phyloP scores from a whole-genome alignment of 2,888 invertebrate genomes.

The Cosmopolites sordidus region DNA sequence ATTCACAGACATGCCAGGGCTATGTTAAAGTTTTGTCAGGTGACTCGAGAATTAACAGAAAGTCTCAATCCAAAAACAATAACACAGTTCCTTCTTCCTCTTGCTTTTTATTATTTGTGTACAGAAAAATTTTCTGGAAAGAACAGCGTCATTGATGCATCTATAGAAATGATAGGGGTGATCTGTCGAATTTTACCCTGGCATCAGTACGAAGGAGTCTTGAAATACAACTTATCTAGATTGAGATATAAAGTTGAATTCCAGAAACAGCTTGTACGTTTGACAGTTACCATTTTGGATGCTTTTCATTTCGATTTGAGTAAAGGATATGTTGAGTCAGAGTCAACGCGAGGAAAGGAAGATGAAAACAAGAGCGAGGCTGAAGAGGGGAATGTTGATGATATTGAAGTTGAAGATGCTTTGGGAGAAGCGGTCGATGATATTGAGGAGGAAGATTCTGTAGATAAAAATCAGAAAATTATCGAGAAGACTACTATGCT shows the following conservation, averaged over 20 bases:
- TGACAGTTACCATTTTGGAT: conserved; percentile 76
- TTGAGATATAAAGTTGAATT: conserved; percentile 67
- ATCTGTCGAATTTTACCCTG: conserved; percentile 79
- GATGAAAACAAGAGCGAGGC: conserved; percentile 11
- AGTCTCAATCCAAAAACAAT: conserved; percentile 66
- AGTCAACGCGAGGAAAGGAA: conserved; percentile 30
- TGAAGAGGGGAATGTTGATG: conserved; percentile 26
- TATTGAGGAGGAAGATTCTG: conserved; percentile 44
- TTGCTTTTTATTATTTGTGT: conserved; percentile 75
- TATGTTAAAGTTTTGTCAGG: conserved; percentile 67
- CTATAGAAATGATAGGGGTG: conserved; percentile 74
- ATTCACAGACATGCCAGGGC: conserved; percentile 82
- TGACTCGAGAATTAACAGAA: conserved; percentile 55
- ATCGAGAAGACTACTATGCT: conserved; percentile 54
- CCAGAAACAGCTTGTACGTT: conserved; percentile 78
- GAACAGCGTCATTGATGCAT: conserved; percentile 77
- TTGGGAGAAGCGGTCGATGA: conserved; percentile 33
- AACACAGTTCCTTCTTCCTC: conserved; percentile 79
- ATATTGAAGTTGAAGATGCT: conserved; percentile 25
- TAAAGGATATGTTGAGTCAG: conserved; percentile 47
- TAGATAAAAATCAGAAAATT: conserved; percentile 31
- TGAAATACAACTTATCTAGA: conserved; percentile 76
- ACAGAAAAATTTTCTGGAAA: conserved; percentile 71
- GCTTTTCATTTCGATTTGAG: conserved; percentile 88
- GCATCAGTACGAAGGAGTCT: conserved; percentile 80